Evolutionary conservation across 2,888 invertebrate species (phyloP).

Genomic region (Athrips mouffetella): DNA sequence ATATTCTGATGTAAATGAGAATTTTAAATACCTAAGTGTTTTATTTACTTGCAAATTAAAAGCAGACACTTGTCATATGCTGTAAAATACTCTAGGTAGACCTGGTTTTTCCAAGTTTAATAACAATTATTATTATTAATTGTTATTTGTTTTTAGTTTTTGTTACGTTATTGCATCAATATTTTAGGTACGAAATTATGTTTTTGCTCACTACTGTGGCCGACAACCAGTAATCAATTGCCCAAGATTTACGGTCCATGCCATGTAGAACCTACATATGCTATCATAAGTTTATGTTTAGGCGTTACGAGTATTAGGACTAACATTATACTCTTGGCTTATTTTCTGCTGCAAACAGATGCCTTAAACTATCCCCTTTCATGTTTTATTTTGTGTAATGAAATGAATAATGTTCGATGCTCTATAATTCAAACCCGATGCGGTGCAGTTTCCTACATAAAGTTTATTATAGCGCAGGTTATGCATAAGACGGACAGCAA

Average conservation of each 20-base stretch:
- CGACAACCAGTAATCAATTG: too few species aligned
- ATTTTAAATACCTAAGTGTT: neutral
- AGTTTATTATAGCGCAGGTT: neutral
- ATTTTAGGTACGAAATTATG: neutral
- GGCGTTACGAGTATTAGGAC: neutral
- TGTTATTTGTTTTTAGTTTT: too few species aligned
- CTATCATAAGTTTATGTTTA: neutral
- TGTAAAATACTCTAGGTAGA: too few species aligned
- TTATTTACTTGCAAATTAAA: too few species aligned
- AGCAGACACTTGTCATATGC: too few species aligned
- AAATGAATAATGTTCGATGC: conserved; percentile 4
- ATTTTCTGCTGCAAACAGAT: neutral
- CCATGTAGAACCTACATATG: neutral
- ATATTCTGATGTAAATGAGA: conserved; percentile 9
- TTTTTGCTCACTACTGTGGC: neutral
- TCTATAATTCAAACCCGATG: neutral
- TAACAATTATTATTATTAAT: too few species aligned
- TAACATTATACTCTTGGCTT: neutral
- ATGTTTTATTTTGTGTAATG: neutral
- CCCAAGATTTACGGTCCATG: neutral
- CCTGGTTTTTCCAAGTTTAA: too few species aligned
- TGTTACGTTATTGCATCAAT: too few species aligned
- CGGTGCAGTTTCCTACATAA: neutral
- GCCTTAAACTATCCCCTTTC: neutral
- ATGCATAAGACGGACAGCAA: neutral